Base-by-base conservation (phyloP, 2,797 vertebrate genomes). In the Brotogeris chrysoptera region DNA sequence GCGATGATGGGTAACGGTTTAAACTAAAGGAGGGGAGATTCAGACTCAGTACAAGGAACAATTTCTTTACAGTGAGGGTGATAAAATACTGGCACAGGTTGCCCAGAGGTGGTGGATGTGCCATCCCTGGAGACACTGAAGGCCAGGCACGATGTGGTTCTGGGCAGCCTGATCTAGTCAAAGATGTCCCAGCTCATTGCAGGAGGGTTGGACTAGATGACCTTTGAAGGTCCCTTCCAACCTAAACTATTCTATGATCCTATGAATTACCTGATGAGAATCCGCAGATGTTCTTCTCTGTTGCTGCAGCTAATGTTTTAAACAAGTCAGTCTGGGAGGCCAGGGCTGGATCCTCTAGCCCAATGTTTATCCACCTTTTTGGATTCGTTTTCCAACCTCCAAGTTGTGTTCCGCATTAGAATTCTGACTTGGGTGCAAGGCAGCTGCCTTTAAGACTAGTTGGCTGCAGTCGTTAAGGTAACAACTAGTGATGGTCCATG, bases 31-130 rank as follows among this genome's bases (percentile, higher is more conserved):
- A 55, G 32, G 19, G 32, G 19, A 55, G 53, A 55, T 55, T 21
- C 2, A 1, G 12, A 1, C 30, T 55, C 3, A 8, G 8, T 55
- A 32, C 1, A 12, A 55, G 19, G 30, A 21, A 55, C n/a, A 21
- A 14, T 13, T 13, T 55, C 53, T 55, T 14, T 13, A n/a, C 32
- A 55, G 9, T 21, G 53, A n/a, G 8, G 32, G 30, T 55, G 53
- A 32, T n/a, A n/a, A 21, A n/a, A 55, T n/a, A 21, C 32, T 55
- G 52, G 30, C 19, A 55, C 19, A n/a, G 52, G 52, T 21, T 55
- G 19, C 13, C 13, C 19, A 55, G 53, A 55, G 19, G 32, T 55
- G 53, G 53, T 55, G 19, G 53, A 55, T 55, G 32, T 32, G 19
- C 53, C 19, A 55, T n/a, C 53, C 13, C 13, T 9, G 53, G 53